Conservation (phyloP, 2,113 vertebrate genomes). For the Spea bombifrons region DNA sequence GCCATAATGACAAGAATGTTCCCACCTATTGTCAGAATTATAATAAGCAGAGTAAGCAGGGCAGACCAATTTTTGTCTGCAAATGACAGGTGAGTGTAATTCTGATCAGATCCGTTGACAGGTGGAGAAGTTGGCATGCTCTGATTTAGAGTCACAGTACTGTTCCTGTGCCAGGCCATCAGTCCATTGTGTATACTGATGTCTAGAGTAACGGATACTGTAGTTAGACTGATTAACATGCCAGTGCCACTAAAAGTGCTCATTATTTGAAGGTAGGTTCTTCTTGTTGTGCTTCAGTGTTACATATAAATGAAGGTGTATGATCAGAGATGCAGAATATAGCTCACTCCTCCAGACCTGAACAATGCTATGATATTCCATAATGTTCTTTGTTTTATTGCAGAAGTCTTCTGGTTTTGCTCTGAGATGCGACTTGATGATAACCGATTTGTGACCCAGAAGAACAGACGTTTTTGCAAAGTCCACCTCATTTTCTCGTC, state of each 20-base stretch:
- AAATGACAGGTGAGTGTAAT: slow-evolving; percentile 55
- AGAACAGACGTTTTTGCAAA: slow-evolving; percentile 45
- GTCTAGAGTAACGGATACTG: slow-evolving; percentile 69
- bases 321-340: slow-evolving; percentile 44
- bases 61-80: slow-evolving; percentile 94
- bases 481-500: slow-evolving; percentile 49
- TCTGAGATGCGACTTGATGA: background rate
- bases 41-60: slow-evolving; percentile 86
- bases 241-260: slow-evolving; percentile 67
- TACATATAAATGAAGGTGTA: slow-evolving; percentile 37
- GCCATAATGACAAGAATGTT: slow-evolving; percentile 97
- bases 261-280: slow-evolving; percentile 59
- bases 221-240: slow-evolving; percentile 69
- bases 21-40: slow-evolving; percentile 90
- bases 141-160: slow-evolving; percentile 66
- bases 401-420: slow-evolving; percentile 37
- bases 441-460: slow-evolving; percentile 24
- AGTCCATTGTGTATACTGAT: slow-evolving; percentile 62
- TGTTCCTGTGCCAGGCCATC: slow-evolving; percentile 73
- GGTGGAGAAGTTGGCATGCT: slow-evolving; percentile 59
- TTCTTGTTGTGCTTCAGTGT: slow-evolving; percentile 44
- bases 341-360: slow-evolving; percentile 49
- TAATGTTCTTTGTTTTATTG: slow-evolving; percentile 43
- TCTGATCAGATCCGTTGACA: slow-evolving; percentile 59
- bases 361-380: slow-evolving; percentile 53